Conservation (phyloP, 2,113 vertebrate species). For the Felis chaus region DNA sequence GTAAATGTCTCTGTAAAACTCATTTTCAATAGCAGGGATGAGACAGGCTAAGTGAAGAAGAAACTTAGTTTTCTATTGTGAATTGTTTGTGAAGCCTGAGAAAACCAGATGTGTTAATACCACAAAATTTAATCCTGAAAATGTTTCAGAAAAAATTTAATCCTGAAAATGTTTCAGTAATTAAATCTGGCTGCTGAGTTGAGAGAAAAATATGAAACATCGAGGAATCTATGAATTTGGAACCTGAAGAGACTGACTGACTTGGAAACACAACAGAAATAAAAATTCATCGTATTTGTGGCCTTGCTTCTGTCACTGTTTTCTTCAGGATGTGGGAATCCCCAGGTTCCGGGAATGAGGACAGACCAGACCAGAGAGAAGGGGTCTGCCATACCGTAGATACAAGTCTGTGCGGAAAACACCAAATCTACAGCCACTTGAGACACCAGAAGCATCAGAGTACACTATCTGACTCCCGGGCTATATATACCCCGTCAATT, state of each 20-base stretch:
- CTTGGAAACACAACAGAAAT: neutral
- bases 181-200: constrained; percentile 10
- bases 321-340: neutral
- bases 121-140: constrained; percentile 33
- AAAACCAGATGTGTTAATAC: constrained; percentile 11
- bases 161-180: constrained; percentile 17
- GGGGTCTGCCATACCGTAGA: neutral
- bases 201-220: neutral
- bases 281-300: neutral
- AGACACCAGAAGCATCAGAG: neutral
- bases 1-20: neutral
- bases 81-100: constrained; percentile 34
- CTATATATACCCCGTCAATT: accelerated
- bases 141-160: constrained; percentile 60
- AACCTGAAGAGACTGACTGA: neutral
- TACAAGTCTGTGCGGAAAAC: neutral
- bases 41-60: neutral
- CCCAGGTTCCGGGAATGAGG: neutral
- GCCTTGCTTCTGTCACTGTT: constrained; percentile 7
- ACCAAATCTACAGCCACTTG: neutral
- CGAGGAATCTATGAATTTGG: constrained; percentile 29
- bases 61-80: constrained; percentile 38
- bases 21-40: neutral
- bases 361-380: constrained; percentile 7
- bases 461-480: neutral